Percentiles rank a stretch among this genome's conserved stretches.
These are phyloP conservation scores for Scartelaos histophorus DNA, from an alignment of 2,113 vertebrate species.

Conservation along the genomic window DNA sequence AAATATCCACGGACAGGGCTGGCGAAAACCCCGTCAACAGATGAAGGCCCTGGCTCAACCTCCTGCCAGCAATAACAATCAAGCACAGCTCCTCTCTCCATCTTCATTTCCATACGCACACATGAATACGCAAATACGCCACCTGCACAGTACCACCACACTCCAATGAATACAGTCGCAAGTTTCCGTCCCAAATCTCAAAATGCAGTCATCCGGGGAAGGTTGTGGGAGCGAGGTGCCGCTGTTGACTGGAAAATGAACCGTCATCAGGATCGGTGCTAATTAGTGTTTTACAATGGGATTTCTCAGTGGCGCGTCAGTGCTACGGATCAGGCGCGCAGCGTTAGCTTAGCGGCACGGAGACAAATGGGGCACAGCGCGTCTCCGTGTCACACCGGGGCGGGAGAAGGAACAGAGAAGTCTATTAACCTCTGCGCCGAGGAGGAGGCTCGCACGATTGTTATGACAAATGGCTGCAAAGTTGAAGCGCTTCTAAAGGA, in stretches of 20 bases:
- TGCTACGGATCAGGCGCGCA: conserved; percentile 61
- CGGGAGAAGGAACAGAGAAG: conserved; percentile 24
- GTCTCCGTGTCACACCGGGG: conserved; percentile 59
- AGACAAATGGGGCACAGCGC: conserved; percentile 49
- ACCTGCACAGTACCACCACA: conserved; percentile 30
- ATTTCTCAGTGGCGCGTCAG: conserved; percentile 60
- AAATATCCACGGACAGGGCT: conserved; percentile 1
- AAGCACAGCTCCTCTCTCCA: conserved; percentile 5
- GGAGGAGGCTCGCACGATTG: neutral
- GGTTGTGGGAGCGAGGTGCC: conserved; percentile 30
- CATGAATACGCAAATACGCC: conserved; percentile 48
- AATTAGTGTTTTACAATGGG: conserved; percentile 70
- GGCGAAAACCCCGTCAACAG: conserved; percentile 7
- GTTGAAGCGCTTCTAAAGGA: neutral
- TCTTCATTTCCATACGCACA: conserved; percentile 41
- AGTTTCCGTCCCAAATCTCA: conserved; percentile 19
- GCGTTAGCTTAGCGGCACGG: conserved; percentile 31
- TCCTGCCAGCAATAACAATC: conserved; percentile 16
- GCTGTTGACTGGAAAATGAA: conserved; percentile 61
- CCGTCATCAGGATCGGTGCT: conserved; percentile 58
- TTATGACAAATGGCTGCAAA: neutral
- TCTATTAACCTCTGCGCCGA: conserved; percentile 43
- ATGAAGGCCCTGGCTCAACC: conserved; percentile 22
- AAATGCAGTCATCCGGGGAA: conserved; percentile 34
- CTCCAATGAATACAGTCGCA: conserved; percentile 1